These are phyloP conservation scores for Nemotelus pantherinus DNA, from an alignment of 2,888 invertebrate species.

Conservation along the genomic window DNA sequence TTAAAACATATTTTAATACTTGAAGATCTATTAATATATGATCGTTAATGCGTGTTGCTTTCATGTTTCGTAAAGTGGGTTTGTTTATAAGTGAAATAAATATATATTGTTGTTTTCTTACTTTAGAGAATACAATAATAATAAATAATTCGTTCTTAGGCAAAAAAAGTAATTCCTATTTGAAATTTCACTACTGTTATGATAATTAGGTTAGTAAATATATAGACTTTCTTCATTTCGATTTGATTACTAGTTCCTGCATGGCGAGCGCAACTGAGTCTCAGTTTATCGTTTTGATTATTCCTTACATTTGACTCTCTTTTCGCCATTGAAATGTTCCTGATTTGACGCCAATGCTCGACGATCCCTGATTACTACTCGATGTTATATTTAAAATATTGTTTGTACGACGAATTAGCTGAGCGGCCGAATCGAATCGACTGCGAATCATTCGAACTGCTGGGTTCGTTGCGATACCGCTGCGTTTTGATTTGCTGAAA, in stretches of 20 bases:
- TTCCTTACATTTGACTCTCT: constrained; percentile 64
- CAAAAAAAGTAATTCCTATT: constrained; percentile 48
- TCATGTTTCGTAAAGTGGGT: neutral
- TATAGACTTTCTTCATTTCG: constrained; percentile 14
- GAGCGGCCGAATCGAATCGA: constrained; percentile 65
- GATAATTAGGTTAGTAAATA: constrained; percentile 38
- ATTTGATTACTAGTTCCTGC: neutral
- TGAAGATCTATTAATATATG: too few species aligned
- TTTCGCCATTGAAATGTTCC: constrained; percentile 66
- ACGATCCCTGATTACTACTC: constrained; percentile 64
- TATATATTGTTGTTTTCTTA: constrained; percentile 1
- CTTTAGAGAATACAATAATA: constrained; percentile 33
- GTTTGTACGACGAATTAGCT: constrained; percentile 64
- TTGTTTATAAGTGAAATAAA: constrained; percentile 48
- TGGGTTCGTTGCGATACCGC: constrained; percentile 87
- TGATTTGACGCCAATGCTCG: constrained; percentile 66
- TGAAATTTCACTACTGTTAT: neutral
- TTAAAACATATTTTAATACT: neutral
- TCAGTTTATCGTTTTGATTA: constrained; percentile 28
- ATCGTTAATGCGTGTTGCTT: too few species aligned
- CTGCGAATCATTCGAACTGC: constrained; percentile 79
- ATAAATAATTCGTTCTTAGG: constrained; percentile 39
- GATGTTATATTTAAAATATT: constrained; percentile 61
- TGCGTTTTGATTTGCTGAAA: constrained; percentile 74
- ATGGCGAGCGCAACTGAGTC: neutral